Base-by-base conservation (phyloP, 2,888 invertebrate genomes). In the Troglohyphantes excavatus region DNA sequence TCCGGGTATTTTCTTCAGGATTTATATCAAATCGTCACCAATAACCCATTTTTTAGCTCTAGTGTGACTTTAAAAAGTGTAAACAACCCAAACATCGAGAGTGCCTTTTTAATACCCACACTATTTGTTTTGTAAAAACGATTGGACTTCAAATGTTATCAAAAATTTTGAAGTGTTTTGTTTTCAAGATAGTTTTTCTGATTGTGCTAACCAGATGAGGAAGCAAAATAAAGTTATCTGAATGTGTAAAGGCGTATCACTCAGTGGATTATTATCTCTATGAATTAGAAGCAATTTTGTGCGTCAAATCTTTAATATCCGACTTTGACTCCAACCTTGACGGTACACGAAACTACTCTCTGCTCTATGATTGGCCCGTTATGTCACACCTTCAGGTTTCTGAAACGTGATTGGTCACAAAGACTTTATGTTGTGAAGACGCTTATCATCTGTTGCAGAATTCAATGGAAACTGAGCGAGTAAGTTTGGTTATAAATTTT, bases 391-490 rank as follows among this genome's bases (percentile, higher is more conserved):
- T 76, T 82, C 82, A 9, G 29, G 68, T 59, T 63, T 3, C 6
- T 19, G 75, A 0, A 26, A 11, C 43, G 0, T 76, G 88, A 89
- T 89, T 89, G 88, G 88, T 26, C 61, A 29, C 6, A 0, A 5
- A 11, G n/a, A 26, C 26, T 17, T 26, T 89, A 89, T 82, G 21
- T 76, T 59, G 7, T 13, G 13, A 26, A 27, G 39, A 59, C 23
- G 39, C 43, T 13, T 5, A 19, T 1, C 2, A 9, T 26, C 19
- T 6, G 29, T 70, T 29, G 73, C 82, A 89, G 88, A 87, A 82
- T 89, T 89, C 88, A 89, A 89, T 89, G 88, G 88, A 89, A 89
- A 89, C 65, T 53, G 88, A 68, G 21, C 67, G 23, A 76, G 88
- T 89, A 53, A 89, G 88, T 82, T 27, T 23, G 13, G 3, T 68